Evolutionary conservation across 23 tunicate genomes (phyloP).

Genomic region (Phallusia fumigata): DNA sequence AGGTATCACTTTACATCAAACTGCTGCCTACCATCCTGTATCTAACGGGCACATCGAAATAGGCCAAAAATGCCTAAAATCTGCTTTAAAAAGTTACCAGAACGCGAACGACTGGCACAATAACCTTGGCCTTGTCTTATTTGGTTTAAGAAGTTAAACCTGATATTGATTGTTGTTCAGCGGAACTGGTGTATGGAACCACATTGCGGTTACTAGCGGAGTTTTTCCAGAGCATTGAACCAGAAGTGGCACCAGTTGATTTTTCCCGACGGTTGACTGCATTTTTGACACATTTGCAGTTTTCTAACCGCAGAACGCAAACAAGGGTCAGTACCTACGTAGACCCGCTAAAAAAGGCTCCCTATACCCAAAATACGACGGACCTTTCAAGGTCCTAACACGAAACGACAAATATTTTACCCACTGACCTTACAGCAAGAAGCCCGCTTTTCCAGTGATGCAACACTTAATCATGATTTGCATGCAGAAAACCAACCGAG

Average conservation of each 20-base stretch:
- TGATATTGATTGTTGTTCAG: neutral
- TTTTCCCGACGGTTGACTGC: too few relatives aligned
- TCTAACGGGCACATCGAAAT: neutral
- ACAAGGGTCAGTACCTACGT: too few relatives aligned
- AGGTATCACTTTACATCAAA: neutral
- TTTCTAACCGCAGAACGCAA: too few relatives aligned
- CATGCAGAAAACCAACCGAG: too few relatives aligned
- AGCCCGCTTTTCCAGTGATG: too few relatives aligned
- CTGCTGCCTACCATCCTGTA: conserved; percentile 12
- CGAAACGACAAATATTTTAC: neutral
- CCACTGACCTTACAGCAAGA: too few relatives aligned
- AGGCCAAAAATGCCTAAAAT: neutral
- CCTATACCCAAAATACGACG: neutral
- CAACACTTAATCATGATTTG: too few relatives aligned
- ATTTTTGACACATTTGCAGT: too few relatives aligned
- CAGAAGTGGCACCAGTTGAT: too few relatives aligned
- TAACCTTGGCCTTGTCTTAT: neutral
- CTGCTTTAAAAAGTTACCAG: neutral
- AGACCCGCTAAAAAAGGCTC: too few relatives aligned
- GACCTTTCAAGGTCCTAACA: neutral
- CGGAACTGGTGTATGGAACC: conserved; percentile 13
- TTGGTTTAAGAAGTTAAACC: neutral
- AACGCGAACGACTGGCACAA: neutral
- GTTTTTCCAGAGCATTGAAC: neutral
- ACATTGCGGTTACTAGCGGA: neutral